These are phyloP conservation scores for Guaruba guarouba DNA, from an alignment of 2,113 vertebrate genomes.

Conservation along the genomic window DNA sequence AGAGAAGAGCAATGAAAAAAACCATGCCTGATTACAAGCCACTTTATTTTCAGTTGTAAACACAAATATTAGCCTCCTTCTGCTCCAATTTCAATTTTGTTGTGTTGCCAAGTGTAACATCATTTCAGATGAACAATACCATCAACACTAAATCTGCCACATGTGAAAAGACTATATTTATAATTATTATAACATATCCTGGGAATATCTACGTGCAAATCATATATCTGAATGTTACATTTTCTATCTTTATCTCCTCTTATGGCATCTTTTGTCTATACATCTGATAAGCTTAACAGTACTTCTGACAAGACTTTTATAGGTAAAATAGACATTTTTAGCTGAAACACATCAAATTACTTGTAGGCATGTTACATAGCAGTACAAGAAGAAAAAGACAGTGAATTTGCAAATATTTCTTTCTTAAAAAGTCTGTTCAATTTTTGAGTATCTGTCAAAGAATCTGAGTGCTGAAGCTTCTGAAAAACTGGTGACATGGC, in stretches of 20 bases:
- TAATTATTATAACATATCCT: neutral
- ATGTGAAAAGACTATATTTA: neutral
- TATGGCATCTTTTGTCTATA: neutral
- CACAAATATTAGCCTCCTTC: neutral
- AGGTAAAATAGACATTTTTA: neutral
- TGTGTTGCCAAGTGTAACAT: slow-evolving; percentile 10
- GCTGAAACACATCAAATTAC: neutral
- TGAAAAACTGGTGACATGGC: neutral
- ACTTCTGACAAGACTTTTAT: neutral
- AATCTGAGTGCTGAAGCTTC: neutral
- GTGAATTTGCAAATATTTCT: neutral
- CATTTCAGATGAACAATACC: neutral
- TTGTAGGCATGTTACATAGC: neutral
- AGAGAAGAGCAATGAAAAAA: neutral
- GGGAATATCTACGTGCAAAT: neutral
- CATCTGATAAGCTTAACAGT: neutral
- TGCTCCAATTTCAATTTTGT: slow-evolving; percentile 7
- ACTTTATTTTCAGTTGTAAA: neutral
- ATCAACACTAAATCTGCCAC: neutral
- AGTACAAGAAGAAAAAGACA: neutral
- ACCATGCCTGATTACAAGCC: neutral
- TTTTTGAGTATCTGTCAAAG: neutral
- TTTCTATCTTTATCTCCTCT: neutral
- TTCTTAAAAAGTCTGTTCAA: neutral
- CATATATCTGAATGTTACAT: neutral